phyloP scores from a whole-genome alignment of 2,797 vertebrate genomes.

The Novumbra hubbsi region DNA sequence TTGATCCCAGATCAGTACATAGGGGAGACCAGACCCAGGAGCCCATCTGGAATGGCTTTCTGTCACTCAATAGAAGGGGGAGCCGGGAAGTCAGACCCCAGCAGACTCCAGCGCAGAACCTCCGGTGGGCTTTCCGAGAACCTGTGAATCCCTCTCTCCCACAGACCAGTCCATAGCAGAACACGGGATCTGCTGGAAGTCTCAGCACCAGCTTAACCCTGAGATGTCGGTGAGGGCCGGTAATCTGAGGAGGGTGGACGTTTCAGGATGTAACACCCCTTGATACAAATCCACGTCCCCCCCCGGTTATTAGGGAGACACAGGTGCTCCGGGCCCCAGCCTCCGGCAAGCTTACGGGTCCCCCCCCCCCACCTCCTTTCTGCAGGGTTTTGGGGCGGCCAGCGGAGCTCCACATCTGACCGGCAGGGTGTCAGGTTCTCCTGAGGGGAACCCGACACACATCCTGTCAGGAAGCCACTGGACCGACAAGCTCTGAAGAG shows the following conservation, averaged over 20 bases:
- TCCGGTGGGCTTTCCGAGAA: too few relatives aligned
- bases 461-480: constrained; percentile 17
- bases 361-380: neutral
- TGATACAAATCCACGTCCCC: neutral
- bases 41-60: too few relatives aligned
- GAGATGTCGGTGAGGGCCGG: neutral
- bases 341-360: neutral
- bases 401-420: constrained; percentile 9
- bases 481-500: neutral
- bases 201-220: neutral
- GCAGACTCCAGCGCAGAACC: too few relatives aligned
- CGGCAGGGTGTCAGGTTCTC: constrained; percentile 9
- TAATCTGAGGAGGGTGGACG: neutral
- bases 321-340: constrained; percentile 1
- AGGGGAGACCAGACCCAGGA: too few relatives aligned
- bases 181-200: neutral
- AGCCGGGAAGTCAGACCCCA: too few relatives aligned
- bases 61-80: too few relatives aligned
- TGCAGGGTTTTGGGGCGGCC: neutral
- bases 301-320: neutral
- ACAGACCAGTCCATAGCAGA: neutral
- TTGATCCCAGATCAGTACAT: neutral
- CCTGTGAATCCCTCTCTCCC: neutral
- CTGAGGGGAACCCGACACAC: constrained; percentile 15
- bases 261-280: neutral